phyloP scores from a whole-genome alignment of 2,113 vertebrate species.

The Podilymbus podiceps region DNA sequence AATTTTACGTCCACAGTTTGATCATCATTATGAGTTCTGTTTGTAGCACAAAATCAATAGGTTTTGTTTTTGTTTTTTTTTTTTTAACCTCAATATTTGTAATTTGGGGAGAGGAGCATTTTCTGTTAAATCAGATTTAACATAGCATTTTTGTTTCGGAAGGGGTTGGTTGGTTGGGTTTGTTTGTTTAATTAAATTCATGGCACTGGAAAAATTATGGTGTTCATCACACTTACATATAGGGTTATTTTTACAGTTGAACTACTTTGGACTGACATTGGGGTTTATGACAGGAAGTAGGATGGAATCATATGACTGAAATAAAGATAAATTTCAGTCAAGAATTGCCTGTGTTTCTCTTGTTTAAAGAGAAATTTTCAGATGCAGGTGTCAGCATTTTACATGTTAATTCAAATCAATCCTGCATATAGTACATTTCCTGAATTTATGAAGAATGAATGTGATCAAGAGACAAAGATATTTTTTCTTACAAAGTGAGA shows the following conservation, averaged over 20 bases:
- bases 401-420: not conserved
- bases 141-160: not conserved
- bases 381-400: not conserved
- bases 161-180: not conserved
- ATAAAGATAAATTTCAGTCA: not conserved
- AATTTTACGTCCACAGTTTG: not conserved
- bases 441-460: not conserved
- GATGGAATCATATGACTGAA: not conserved
- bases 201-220: not conserved
- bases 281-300: not conserved
- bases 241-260: not conserved
- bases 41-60: not conserved
- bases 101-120: not conserved
- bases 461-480: not conserved
- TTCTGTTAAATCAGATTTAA: not conserved
- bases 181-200: not conserved
- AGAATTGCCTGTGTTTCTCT: not conserved
- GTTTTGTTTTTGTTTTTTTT: rapidly evolving
- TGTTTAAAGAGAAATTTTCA: not conserved
- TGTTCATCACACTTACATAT: not conserved
- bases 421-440: not conserved
- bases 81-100: not conserved
- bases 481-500: not conserved
- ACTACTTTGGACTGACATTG: not conserved
- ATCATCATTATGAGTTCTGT: not conserved